Evolutionary conservation across 2,888 invertebrate species (phyloP).

Genomic region (Idaea dimidiata): DNA sequence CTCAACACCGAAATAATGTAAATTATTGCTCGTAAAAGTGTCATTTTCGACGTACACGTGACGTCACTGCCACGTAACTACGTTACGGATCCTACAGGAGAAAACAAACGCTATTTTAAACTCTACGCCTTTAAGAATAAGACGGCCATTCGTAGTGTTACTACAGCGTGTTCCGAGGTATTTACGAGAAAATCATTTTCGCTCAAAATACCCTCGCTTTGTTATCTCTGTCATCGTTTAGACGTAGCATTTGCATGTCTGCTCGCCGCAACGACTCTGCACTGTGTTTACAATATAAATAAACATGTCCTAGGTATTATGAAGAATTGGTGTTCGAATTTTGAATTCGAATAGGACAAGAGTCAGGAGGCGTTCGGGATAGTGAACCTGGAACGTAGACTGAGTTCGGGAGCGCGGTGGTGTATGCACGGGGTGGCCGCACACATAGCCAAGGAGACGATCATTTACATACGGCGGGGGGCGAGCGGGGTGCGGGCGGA

Average conservation of each 20-base stretch:
- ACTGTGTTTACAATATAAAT: slow-evolving; percentile 37
- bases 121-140: slow-evolving; percentile 30
- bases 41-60: slow-evolving; percentile 77
- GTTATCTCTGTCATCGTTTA: slow-evolving; percentile 69
- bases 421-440: slow-evolving; percentile 52
- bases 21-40: slow-evolving; percentile 80
- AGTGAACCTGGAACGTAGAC: slow-evolving; percentile 71
- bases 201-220: slow-evolving; percentile 59
- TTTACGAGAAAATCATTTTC: slow-evolving; percentile 56
- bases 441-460: slow-evolving; percentile 70
- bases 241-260: slow-evolving; percentile 59
- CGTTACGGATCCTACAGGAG: slow-evolving; percentile 33
- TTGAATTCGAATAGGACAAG: slow-evolving; percentile 76
- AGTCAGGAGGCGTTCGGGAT: slow-evolving; percentile 62
- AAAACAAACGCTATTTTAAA: slow-evolving; percentile 34
- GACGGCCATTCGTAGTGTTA: slow-evolving; percentile 5
- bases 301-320: slow-evolving; percentile 26
- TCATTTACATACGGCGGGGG: slow-evolving; percentile 79
- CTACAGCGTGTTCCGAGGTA: slow-evolving; percentile 35
- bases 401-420: slow-evolving; percentile 46
- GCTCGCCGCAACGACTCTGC: slow-evolving; percentile 36
- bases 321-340: slow-evolving; percentile 55
- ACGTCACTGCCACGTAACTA: slow-evolving; percentile 57
- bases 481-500: slow-evolving; percentile 53
- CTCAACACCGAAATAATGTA: slow-evolving; percentile 77